Evolutionary conservation across 2,888 invertebrate genomes (phyloP).

Genomic region (Drosophila macrothrix): DNA sequence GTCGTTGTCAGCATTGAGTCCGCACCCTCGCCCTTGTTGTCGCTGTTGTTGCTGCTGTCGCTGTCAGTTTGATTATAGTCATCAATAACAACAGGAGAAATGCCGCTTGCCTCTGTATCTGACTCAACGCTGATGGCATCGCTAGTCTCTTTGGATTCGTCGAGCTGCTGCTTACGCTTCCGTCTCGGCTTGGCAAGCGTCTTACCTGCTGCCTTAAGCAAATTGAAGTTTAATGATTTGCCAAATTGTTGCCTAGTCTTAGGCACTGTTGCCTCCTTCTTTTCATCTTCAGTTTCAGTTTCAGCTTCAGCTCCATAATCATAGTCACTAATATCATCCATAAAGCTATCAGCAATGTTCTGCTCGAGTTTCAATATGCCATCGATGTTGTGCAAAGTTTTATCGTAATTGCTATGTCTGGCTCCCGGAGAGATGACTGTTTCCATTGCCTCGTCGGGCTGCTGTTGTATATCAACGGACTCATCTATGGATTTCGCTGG

Average conservation of each 20-base stretch:
- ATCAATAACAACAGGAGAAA: constrained; percentile 73
- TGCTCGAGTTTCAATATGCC: constrained; percentile 77
- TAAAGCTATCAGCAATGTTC: constrained; percentile 28
- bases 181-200: constrained; percentile 48
- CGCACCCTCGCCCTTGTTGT: background rate
- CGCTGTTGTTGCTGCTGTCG: constrained; percentile 27
- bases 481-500: constrained; percentile 40
- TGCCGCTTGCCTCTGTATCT: constrained; percentile 50
- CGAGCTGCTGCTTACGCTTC: constrained; percentile 33
- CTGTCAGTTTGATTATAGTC: constrained; percentile 81
- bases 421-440: constrained; percentile 27
- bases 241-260: constrained; percentile 72
- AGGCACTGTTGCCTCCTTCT: constrained; percentile 14
- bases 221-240: constrained; percentile 84
- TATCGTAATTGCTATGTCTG: constrained; percentile 54
- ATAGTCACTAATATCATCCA: constrained; percentile 67
- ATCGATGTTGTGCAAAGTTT: constrained; percentile 81
- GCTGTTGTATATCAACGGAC: constrained; percentile 9
- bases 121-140: constrained; percentile 46
- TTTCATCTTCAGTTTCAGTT: constrained; percentile 5
- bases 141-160: constrained; percentile 29
- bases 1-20: constrained; percentile 37
- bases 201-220: constrained; percentile 78
- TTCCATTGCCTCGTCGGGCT: constrained; percentile 15
- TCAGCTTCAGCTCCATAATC: constrained; percentile 63